A percentile compares a stretch with the other conserved stretches of the same genome.
phyloP scores from a whole-genome alignment of 2,797 vertebrate species.

The Psittacula echo region DNA sequence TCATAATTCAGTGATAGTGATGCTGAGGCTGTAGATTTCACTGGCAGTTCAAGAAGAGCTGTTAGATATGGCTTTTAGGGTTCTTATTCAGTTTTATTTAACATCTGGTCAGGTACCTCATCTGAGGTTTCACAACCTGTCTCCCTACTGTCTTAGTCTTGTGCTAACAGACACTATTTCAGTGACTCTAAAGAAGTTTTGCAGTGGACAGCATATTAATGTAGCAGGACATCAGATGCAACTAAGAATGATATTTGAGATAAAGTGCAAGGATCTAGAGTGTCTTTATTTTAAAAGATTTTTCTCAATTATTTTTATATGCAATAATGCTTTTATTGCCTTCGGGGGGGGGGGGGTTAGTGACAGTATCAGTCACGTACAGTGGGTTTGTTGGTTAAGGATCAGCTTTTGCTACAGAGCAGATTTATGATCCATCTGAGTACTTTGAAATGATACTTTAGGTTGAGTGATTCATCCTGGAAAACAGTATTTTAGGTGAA shows the following conservation, averaged over 20 bases:
- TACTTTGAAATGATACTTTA: not conserved
- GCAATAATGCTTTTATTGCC: not conserved
- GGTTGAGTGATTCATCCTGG: not conserved
- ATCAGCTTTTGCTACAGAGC: not conserved
- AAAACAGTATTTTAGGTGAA: not conserved
- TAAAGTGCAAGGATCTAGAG: not conserved
- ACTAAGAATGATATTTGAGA: not conserved
- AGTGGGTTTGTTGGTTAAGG: not conserved
- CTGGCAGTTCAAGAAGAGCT: not conserved
- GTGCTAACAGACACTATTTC: not conserved
- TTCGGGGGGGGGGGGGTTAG: accelerated
- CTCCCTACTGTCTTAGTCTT: not conserved
- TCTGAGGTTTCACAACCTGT: not conserved
- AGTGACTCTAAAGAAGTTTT: not conserved
- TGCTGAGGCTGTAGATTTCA: not conserved
- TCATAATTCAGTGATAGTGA: not conserved
- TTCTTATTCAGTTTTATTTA: not conserved
- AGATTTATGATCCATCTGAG: not conserved
- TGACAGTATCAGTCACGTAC: not conserved
- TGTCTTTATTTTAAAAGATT: not conserved
- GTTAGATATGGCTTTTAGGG: not conserved
- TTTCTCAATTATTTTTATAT: not conserved
- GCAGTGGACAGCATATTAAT: not conserved
- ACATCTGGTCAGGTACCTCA: not conserved
- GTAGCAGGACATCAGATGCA: not conserved